phyloP scores from a whole-genome alignment of 2,113 vertebrate genomes.

The Scomber japonicus region DNA sequence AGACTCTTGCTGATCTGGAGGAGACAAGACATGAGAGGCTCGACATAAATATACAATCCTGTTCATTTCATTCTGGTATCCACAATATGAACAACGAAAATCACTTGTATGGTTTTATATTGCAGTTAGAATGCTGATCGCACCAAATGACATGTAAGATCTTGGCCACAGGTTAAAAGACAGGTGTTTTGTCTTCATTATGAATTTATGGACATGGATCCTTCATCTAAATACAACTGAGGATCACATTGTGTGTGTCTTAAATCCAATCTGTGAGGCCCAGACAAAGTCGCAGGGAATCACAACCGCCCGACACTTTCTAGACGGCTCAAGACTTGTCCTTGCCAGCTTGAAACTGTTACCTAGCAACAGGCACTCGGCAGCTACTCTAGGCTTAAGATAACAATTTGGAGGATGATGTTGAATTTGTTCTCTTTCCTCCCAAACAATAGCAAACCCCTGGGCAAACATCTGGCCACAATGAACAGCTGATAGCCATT shows the following conservation, averaged over 20 bases:
- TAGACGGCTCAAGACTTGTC: constrained; percentile 70
- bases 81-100: neutral
- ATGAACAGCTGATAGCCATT: constrained; percentile 35
- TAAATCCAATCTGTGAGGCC: constrained; percentile 26
- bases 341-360: constrained; percentile 77
- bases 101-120: neutral
- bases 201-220: constrained; percentile 5
- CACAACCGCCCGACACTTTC: constrained; percentile 42
- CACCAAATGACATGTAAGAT: neutral
- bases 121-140: neutral
- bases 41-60: constrained; percentile 12
- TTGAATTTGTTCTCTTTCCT: constrained; percentile 54
- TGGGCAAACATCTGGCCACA: constrained; percentile 47
- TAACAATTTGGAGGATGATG: constrained; percentile 71
- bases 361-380: constrained; percentile 82
- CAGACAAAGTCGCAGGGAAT: constrained; percentile 55
- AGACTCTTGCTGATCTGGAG: constrained; percentile 89
- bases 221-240: constrained; percentile 11
- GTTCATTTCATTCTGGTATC: neutral
- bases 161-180: neutral
- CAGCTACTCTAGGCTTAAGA: constrained; percentile 76
- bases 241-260: constrained; percentile 2
- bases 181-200: neutral
- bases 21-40: constrained; percentile 43
- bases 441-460: constrained; percentile 45